Conservation (phyloP, 2,888 invertebrate genomes). For the Caenorhabditis angaria region DNA sequence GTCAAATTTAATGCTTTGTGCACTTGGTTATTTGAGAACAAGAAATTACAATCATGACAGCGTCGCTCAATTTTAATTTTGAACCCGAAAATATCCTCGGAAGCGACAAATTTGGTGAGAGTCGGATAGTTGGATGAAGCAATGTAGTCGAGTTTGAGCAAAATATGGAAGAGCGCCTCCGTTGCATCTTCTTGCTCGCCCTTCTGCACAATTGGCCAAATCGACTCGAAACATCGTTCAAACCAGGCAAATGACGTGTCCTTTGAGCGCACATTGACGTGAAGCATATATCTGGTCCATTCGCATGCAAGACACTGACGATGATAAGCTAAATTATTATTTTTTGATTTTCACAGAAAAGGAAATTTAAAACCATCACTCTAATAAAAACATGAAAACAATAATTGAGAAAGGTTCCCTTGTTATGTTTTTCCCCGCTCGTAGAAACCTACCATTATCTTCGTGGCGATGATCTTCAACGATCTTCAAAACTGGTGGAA, state of each 20-base stretch:
- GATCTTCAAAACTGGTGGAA: not conserved
- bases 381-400: too few species aligned
- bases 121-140: not conserved
- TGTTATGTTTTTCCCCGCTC: not conserved
- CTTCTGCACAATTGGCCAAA: not conserved
- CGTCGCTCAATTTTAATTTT: not conserved
- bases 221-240: not conserved
- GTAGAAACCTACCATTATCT: not conserved
- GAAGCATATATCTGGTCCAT: constrained; percentile 12
- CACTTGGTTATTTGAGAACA: not conserved
- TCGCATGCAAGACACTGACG: constrained; percentile 6
- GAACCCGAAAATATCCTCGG: not conserved
- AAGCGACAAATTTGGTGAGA: not conserved
- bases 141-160: not conserved
- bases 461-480: not conserved
- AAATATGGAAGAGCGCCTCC: not conserved
- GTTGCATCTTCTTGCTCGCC: not conserved
- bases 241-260: not conserved
- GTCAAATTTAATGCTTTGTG: not conserved
- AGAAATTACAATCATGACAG: not conserved
- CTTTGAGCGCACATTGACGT: not conserved
- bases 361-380: too few species aligned
- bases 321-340: constrained; percentile 11
- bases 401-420: too few species aligned
- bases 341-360: too few species aligned